Percentiles rank a stretch among this genome's conserved stretches.
Conservation (phyloP, 2,888 invertebrate genomes). For the Agrypnus murinus region DNA sequence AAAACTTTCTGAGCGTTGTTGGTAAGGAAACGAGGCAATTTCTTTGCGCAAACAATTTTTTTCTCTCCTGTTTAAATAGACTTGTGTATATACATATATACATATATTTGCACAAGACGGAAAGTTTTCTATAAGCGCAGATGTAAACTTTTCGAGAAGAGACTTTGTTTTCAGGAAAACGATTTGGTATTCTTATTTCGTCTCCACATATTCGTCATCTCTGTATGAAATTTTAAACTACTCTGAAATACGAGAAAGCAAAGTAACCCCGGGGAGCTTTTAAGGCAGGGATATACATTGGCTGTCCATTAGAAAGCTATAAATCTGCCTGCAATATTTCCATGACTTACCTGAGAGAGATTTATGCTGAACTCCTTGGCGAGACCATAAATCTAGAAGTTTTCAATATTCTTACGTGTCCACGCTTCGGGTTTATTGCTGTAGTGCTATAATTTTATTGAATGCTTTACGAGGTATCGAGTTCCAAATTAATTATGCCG, state of each 20-base stretch:
- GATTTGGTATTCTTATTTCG: conserved; percentile 48
- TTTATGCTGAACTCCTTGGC: conserved; percentile 60
- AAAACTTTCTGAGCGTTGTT: no score
- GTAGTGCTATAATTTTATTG: conserved; percentile 36
- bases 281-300: conserved; percentile 58
- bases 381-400: conserved; percentile 60
- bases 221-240: conserved; percentile 50
- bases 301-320: conserved; percentile 64
- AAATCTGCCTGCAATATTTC: conserved; percentile 63
- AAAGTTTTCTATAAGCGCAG: conserved; percentile 26
- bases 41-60: conserved; percentile 19
- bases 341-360: conserved; percentile 61
- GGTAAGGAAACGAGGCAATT: conserved; percentile 16
- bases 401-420: conserved; percentile 60
- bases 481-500: conserved; percentile 36
- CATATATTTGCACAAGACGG: conserved; percentile 32
- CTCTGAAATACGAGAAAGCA: conserved; percentile 45
- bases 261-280: conserved; percentile 53
- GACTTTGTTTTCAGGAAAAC: conserved; percentile 42
- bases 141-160: conserved; percentile 39
- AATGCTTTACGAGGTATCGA: conserved; percentile 32
- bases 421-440: conserved; percentile 51
- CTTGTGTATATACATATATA: conserved; percentile 13
- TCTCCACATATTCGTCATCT: conserved; percentile 50
- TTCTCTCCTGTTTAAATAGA: no score